These are phyloP conservation scores for Prionailurus bengalensis DNA, from an alignment of 2,113 vertebrate species.

Conservation along the genomic window DNA sequence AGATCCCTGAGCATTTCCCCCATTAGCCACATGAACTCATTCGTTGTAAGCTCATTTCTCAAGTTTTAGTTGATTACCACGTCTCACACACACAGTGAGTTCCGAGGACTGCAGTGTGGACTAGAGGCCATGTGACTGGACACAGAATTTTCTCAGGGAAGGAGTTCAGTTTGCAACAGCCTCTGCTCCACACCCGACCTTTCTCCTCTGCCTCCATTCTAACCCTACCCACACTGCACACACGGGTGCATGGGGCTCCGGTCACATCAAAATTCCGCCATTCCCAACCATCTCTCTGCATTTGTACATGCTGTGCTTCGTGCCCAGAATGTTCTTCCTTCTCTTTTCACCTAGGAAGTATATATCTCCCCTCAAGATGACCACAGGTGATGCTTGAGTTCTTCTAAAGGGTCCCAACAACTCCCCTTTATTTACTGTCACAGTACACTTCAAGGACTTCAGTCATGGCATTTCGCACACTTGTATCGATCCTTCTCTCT, in stretches of 20 bases:
- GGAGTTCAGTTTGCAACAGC: neutral
- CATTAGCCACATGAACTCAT: fast-evolving
- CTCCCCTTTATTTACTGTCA: neutral
- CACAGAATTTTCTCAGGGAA: neutral
- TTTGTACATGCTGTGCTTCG: neutral
- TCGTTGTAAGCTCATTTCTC: fast-evolving
- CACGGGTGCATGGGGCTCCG: fast-evolving
- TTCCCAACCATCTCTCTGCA: fast-evolving
- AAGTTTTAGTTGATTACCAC: too few species aligned
- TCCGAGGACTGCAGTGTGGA: neutral
- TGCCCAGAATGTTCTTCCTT: neutral
- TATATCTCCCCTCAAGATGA: neutral
- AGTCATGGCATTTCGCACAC: neutral
- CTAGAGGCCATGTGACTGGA: neutral
- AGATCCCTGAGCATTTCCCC: neutral
- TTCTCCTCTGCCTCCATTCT: neutral
- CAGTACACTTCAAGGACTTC: fast-evolving
- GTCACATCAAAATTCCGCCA: too few species aligned
- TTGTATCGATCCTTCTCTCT: neutral
- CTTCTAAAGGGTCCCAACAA: neutral
- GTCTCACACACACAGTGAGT: neutral
- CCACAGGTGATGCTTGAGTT: neutral
- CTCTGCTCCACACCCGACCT: neutral
- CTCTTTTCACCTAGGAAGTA: neutral
- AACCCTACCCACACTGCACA: too few species aligned